Percentiles rank a stretch among this genome's conserved stretches.
Conservation (phyloP, 2,797 vertebrate genomes). For the Macropus fuliginosus region DNA sequence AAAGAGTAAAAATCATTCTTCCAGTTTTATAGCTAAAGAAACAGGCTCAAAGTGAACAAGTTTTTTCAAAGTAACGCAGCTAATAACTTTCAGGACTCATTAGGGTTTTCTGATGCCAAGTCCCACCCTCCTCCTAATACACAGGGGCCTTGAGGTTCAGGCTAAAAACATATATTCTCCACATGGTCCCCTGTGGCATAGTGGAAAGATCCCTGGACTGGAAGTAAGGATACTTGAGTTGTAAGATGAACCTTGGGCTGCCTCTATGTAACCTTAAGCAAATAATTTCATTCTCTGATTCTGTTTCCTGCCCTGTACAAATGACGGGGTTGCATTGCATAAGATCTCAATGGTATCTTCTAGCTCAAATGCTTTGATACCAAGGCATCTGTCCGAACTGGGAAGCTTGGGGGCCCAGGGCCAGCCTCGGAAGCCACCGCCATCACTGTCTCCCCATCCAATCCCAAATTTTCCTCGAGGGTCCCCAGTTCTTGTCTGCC, state of each 20-base stretch:
- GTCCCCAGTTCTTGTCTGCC: not conserved
- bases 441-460: not conserved
- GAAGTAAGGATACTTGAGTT: not conserved
- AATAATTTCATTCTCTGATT: not conserved
- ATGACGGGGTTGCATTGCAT: not conserved
- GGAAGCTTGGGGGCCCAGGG: not conserved
- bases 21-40: not conserved
- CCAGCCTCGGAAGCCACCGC: not conserved
- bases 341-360: not conserved
- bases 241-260: not conserved
- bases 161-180: not conserved
- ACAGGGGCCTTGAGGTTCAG: not conserved
- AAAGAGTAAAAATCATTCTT: not conserved
- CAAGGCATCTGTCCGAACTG: not conserved
- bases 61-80: not conserved
- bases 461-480: not conserved
- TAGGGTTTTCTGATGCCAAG: not conserved
- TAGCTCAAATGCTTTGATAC: not conserved
- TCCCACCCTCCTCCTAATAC: not conserved
- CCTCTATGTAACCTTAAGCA: not conserved
- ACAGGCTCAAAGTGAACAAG: not conserved
- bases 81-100: not conserved
- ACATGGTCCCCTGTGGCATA: not conserved
- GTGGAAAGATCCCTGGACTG: not conserved
- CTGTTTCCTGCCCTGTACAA: not conserved